phyloP scores from a whole-genome alignment of 2,797 vertebrate genomes.

The Pangasius mekongensis region DNA sequence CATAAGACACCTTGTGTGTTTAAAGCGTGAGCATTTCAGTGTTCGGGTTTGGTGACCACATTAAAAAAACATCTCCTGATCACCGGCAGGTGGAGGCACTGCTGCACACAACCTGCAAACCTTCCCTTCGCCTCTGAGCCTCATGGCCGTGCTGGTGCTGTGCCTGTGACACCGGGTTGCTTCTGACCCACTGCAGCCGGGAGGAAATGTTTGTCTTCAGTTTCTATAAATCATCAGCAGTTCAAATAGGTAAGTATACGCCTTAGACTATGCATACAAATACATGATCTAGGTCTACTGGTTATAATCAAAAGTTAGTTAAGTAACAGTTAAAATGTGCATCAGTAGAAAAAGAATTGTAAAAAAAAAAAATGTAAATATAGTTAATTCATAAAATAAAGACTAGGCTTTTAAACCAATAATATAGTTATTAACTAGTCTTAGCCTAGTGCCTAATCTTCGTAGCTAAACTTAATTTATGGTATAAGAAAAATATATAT shows the following conservation, averaged over 20 bases:
- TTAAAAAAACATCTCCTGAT: background rate
- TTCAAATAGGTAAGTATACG: no score
- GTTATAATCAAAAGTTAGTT: background rate
- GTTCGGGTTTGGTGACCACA: background rate
- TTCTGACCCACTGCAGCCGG: background rate
- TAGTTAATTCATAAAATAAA: background rate
- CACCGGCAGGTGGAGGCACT: slow-evolving; percentile 38
- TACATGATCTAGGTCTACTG: background rate
- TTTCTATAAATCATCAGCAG: background rate
- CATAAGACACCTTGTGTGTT: background rate
- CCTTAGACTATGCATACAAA: background rate
- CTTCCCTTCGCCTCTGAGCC: background rate
- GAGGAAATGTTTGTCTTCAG: no score
- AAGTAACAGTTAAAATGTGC: background rate
- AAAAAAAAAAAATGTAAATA: background rate
- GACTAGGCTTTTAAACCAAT: background rate
- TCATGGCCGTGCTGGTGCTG: background rate
- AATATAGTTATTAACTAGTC: background rate
- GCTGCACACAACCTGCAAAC: background rate
- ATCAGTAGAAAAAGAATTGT: background rate
- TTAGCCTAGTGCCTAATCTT: background rate
- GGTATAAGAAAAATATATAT: no score
- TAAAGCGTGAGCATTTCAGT: background rate
- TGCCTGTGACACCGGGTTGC: no score
- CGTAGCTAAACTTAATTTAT: background rate